Base-by-base conservation (phyloP, 2,888 invertebrate species). In the Odontocolon sp. region DNA sequence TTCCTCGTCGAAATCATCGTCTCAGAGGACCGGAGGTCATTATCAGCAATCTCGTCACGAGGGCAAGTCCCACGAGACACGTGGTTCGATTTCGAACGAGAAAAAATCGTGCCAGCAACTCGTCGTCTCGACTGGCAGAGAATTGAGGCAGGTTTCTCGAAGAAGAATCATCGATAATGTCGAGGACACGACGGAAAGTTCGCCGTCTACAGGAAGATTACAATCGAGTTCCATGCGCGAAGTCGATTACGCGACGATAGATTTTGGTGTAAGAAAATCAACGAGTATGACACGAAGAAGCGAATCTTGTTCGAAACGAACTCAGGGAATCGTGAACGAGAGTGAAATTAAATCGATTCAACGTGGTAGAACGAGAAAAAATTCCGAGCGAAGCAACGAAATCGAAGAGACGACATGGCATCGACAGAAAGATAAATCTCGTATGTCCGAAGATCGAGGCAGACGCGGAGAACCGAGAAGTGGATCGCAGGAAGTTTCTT, bases 131-230 rank as follows among this genome's bases (percentile, higher is more conserved):
- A 61, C n/a, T 11, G 38, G 61, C 11, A 76, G 68, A 18, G 83
- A 83, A 26, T 82, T 80, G 66, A 82, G 84, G 16, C 83, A 87
- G 28, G 83, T 90, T 80, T 90, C 90, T 2, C 80, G 90, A 1
- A 83, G 83, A 8, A 81, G 87, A 52, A 90, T 90, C 36, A 87
- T 90, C 72, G 83, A 82, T 16, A 88, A 86, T 42, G 85, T 78
- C 9, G 83, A 80, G 28, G 86, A 86, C 3, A 45, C 76, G 0
- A 26, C 47, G 11, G 63, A 31, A 14, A 57, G 36, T 14, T 47
- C 45, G 14, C 38, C 31, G 6, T 36, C 54, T 11, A 23, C 61
- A 3, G 21, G 33, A 33, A 33, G 47, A 4, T 57, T 26, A 16
- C 68, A 68, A 26, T 28, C 47, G 9, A 33, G 47, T 36, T 68